A percentile compares a stretch with the other conserved stretches of the same genome.
phyloP scores from a whole-genome alignment of 2,888 invertebrate species.

The Tetheella fluctuosa region DNA sequence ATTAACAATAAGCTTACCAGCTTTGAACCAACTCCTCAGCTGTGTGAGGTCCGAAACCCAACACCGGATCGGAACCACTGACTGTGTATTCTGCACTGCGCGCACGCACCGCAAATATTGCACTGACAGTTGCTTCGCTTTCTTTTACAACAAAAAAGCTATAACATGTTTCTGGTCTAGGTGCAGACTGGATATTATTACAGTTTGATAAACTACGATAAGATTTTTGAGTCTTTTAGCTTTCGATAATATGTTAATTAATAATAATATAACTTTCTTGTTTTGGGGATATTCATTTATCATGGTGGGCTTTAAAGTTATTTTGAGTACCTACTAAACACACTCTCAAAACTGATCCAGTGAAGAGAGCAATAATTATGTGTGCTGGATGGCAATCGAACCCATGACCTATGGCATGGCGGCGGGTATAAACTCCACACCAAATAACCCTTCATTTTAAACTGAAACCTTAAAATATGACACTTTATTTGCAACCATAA shows the following conservation, averaged over 20 bases:
- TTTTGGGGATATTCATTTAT: background rate
- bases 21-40: background rate
- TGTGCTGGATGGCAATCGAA: no score
- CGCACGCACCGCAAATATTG: background rate
- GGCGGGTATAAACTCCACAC: no score
- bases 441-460: background rate
- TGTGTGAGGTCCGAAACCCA: conserved; percentile 10
- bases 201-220: no score
- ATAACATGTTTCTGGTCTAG: conserved; percentile 1
- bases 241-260: no score
- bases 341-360: no score
- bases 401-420: no score
- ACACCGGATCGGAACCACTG: conserved; percentile 7
- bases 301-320: no score
- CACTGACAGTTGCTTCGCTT: conserved; percentile 10
- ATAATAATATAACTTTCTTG: background rate
- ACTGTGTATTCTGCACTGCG: conserved; percentile 5
- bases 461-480: background rate
- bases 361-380: no score
- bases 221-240: no score
- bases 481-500: background rate
- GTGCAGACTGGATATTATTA: background rate
- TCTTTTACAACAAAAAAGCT: background rate
- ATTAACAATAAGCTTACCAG: no score
- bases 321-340: no score